Evolutionary conservation across 2,888 invertebrate species (phyloP).

Genomic region (Catocala fraxini): DNA sequence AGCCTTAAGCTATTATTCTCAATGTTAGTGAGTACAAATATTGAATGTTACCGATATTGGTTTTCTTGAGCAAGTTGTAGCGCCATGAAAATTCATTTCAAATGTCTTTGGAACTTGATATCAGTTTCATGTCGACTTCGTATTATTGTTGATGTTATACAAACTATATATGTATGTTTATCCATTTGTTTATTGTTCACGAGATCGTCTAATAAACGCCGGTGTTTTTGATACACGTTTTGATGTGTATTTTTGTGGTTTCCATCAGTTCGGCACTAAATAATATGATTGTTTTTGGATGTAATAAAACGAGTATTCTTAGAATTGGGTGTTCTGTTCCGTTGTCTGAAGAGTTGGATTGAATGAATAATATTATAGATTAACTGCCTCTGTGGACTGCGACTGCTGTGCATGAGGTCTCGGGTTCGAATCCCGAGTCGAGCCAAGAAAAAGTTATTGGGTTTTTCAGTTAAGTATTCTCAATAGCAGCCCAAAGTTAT

Average conservation of each 20-base stretch:
- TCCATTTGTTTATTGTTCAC: slow-evolving; percentile 18
- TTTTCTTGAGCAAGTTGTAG: slow-evolving; percentile 51
- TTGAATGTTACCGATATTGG: slow-evolving; percentile 66
- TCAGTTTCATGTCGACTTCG: slow-evolving; percentile 39
- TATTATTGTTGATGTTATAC: slow-evolving; percentile 31
- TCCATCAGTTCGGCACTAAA: neutral
- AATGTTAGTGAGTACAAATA: slow-evolving; percentile 65
- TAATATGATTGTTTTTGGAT: no score
- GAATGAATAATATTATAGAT: no score
- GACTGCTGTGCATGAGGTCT: no score
- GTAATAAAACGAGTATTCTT: no score
- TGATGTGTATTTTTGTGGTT: neutral
- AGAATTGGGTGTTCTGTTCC: no score
- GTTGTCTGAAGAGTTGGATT: no score
- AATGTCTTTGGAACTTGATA: slow-evolving; percentile 47
- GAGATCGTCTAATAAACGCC: neutral
- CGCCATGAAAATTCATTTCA: slow-evolving; percentile 50
- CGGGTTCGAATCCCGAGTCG: no score
- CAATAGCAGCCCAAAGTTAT: no score
- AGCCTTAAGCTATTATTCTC: slow-evolving; percentile 45
- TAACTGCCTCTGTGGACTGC: no score
- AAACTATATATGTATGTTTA: neutral
- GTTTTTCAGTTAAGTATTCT: no score
- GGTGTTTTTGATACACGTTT: neutral
- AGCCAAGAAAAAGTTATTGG: no score